A percentile compares a stretch with the other conserved stretches of the same genome.
Evolutionary conservation across 2,113 vertebrate genomes (phyloP).

Genomic region (Bettongia penicillata): DNA sequence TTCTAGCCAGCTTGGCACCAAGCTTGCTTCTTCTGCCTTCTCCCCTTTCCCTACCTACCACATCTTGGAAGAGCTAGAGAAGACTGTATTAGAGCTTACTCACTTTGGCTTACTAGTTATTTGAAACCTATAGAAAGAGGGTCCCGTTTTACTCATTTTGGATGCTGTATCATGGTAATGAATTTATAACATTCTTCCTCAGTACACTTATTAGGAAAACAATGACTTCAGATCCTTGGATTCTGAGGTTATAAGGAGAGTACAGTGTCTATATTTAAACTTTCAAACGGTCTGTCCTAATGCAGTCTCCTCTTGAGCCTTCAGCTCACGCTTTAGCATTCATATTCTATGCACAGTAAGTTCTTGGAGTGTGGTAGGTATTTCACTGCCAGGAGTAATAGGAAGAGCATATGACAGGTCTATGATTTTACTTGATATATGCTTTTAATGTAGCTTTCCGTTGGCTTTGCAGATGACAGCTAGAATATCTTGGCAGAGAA

Average conservation of each 20-base stretch:
- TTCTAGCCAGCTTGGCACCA: background rate
- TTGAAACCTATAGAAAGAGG: constrained; percentile 46
- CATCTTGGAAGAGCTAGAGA: constrained; percentile 9
- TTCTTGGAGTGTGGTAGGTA: background rate
- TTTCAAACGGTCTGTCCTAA: background rate
- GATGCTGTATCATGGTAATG: constrained; percentile 1
- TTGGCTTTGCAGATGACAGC: constrained; percentile 1
- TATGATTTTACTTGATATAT: background rate
- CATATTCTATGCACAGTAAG: too few relatives aligned
- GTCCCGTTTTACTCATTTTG: constrained; percentile 35
- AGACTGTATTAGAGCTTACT: background rate
- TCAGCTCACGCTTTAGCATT: background rate
- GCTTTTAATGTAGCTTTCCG: constrained; percentile 20
- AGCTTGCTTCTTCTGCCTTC: background rate
- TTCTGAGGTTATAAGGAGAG: background rate
- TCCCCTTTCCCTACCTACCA: background rate
- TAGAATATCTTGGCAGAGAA: constrained; percentile 27
- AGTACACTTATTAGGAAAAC: constrained; percentile 21
- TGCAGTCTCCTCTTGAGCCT: background rate
- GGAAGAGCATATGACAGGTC: background rate
- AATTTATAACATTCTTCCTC: constrained; percentile 13
- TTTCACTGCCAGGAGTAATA: constrained; percentile 14
- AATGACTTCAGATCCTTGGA: background rate
- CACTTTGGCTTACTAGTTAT: constrained; percentile 38
- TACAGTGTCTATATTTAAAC: constrained; percentile 6